phyloP scores from a whole-genome alignment of 2,888 invertebrate genomes.

The Caenorhabditis parvicauda region DNA sequence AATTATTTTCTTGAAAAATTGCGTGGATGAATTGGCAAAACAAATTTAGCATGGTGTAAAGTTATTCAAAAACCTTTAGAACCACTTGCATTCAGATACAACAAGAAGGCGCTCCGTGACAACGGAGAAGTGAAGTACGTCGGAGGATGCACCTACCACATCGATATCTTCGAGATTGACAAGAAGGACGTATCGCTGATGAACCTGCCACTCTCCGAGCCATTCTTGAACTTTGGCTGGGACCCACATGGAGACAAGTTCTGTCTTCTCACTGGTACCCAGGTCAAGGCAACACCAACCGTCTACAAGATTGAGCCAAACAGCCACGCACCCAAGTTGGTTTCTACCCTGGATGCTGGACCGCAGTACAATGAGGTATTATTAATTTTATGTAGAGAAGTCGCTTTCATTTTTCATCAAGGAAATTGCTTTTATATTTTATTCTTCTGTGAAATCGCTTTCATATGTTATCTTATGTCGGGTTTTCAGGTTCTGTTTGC shows the following conservation, averaged over 20 bases:
- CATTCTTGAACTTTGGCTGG: conserved; percentile 84
- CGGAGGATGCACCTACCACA: conserved; percentile 90
- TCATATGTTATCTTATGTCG: not conserved
- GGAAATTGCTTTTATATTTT: conserved; percentile 34
- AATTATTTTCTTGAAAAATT: too few species aligned
- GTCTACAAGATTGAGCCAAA: conserved; percentile 55
- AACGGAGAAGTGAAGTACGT: conserved; percentile 87
- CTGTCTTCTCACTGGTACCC: conserved; percentile 84
- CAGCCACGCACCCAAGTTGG: conserved; percentile 49
- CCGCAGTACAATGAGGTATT: conserved; percentile 51
- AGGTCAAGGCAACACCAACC: conserved; percentile 52
- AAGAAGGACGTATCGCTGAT: conserved; percentile 88
- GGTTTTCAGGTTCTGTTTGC: conserved; percentile 68
- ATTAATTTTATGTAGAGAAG: conserved; percentile 21
- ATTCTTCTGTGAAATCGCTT: conserved; percentile 71
- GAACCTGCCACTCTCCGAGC: conserved; percentile 85
- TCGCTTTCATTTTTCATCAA: not conserved
- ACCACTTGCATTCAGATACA: too few species aligned
- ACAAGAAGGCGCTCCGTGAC: conserved; percentile 82
- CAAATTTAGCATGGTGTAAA: not conserved
- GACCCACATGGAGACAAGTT: conserved; percentile 95
- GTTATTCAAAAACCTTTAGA: too few species aligned
- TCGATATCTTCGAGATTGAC: conserved; percentile 95
- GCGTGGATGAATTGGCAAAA: not conserved
- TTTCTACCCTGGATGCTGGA: conserved; percentile 56